phyloP scores from a whole-genome alignment of 2,797 vertebrate species.

The Chaetodon trifasciatus region DNA sequence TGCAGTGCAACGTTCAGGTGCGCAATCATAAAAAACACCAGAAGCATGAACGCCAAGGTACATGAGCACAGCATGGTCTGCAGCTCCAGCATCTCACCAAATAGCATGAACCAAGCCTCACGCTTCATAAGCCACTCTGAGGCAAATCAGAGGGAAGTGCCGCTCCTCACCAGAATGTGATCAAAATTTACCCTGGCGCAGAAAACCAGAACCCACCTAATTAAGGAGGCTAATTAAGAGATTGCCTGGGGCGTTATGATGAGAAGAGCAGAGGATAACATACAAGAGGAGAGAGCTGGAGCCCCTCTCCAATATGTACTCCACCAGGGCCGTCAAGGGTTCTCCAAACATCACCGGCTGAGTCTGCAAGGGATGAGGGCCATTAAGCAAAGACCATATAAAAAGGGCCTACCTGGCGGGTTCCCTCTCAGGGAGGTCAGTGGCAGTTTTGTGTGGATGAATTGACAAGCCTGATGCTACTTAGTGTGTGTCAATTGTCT shows the following conservation, averaged over 20 bases:
- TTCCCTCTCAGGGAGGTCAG: conserved; percentile 62
- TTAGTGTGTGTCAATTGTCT: conserved; percentile 66
- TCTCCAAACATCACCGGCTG: conserved; percentile 66
- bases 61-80: neutral
- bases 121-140: conserved; percentile 24
- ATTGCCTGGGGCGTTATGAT: conserved; percentile 66
- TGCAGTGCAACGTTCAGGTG: neutral
- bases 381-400: conserved; percentile 61
- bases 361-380: conserved; percentile 66
- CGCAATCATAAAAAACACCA: neutral
- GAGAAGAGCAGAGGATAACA: conserved; percentile 61
- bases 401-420: conserved; percentile 67
- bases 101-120: conserved; percentile 12
- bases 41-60: neutral
- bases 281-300: conserved; percentile 67
- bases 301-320: conserved; percentile 57
- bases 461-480: conserved; percentile 60
- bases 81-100: conserved; percentile 6
- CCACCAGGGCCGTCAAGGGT: conserved; percentile 70
- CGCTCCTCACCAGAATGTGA: conserved; percentile 61
- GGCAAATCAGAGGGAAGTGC: conserved; percentile 50
- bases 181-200: conserved; percentile 70
- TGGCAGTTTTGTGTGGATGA: conserved; percentile 55
- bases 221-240: conserved; percentile 82
- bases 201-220: conserved; percentile 74